These are phyloP conservation scores for Origma solitaria DNA, from an alignment of 2,113 vertebrate species.

Conservation along the genomic window DNA sequence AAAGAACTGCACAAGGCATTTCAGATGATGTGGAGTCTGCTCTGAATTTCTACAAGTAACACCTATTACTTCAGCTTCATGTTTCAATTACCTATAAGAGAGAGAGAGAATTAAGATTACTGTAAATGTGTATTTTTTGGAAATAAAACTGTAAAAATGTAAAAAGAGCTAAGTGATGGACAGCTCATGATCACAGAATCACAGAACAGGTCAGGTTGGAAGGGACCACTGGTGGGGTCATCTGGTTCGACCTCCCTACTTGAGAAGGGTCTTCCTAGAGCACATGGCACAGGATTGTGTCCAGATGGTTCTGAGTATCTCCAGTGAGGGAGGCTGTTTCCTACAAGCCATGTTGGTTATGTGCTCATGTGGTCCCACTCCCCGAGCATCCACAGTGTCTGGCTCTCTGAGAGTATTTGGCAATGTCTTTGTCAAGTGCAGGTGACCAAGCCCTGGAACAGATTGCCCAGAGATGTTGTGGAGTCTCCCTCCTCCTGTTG, in stretches of 20 bases:
- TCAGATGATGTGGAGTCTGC: not conserved
- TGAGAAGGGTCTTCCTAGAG: not conserved
- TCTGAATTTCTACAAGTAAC: not conserved
- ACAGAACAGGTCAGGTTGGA: not conserved
- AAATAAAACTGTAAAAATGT: not conserved
- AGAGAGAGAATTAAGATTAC: not conserved
- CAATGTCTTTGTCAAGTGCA: not conserved
- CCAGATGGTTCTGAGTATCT: not conserved
- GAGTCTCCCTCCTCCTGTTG: not conserved
- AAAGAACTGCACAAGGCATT: not conserved
- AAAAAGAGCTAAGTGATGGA: not conserved
- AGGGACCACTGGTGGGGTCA: not conserved
- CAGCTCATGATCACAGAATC: not conserved
- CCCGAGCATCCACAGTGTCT: rapidly evolving
- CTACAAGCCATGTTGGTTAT: not conserved
- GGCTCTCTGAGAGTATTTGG: not conserved
- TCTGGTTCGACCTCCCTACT: not conserved
- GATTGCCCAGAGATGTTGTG: not conserved
- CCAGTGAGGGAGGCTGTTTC: not conserved
- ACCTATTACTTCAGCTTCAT: not conserved
- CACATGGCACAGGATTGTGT: not conserved
- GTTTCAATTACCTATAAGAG: not conserved
- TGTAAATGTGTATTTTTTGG: not conserved
- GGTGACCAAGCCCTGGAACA: not conserved
- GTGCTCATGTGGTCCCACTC: not conserved